phyloP scores from a whole-genome alignment of 2,113 vertebrate genomes.

The Sinocyclocheilus anophthalmus region DNA sequence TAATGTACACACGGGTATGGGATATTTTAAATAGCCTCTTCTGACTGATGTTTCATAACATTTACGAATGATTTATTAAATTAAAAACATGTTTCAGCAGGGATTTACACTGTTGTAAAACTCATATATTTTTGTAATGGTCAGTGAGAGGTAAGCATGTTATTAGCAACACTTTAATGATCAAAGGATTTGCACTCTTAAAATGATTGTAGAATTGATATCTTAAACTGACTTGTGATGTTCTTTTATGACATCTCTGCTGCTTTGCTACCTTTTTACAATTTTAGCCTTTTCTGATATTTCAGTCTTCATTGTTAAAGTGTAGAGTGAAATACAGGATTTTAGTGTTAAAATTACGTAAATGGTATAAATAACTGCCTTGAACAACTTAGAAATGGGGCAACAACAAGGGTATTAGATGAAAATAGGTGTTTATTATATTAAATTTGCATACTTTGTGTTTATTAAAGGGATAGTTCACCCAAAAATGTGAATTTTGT shows the following conservation, averaged over 20 bases:
- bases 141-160: conserved; percentile 14
- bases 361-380: too few species aligned
- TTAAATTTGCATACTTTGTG: too few species aligned
- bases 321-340: too few species aligned
- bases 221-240: neutral
- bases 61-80: neutral
- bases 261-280: conserved; percentile 32
- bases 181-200: conserved; percentile 29
- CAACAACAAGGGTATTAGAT: too few species aligned
- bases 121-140: conserved; percentile 24
- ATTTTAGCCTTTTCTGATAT: too few species aligned
- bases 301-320: too few species aligned
- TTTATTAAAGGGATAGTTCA: too few species aligned
- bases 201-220: neutral
- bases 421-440: too few species aligned
- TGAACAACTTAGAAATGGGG: too few species aligned
- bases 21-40: neutral
- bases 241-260: neutral
- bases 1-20: neutral
- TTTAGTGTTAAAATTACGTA: too few species aligned
- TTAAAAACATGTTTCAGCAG: neutral
- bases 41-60: neutral
- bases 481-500: too few species aligned
- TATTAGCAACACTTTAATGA: neutral
- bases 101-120: neutral